Conservation (phyloP, 2,797 vertebrate species). For the Alosa sapidissima region DNA sequence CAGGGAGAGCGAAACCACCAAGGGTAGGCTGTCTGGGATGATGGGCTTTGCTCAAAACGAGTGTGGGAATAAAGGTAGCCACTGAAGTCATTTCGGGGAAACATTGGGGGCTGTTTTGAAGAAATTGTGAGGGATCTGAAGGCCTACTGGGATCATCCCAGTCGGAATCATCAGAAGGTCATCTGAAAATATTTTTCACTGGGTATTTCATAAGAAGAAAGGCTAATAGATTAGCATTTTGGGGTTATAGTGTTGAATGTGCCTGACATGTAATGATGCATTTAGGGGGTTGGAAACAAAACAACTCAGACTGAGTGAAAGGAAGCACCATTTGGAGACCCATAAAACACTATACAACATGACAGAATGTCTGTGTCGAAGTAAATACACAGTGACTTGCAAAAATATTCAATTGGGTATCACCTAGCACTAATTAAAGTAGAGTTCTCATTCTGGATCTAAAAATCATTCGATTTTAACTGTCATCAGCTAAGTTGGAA, state of each 20-base stretch:
- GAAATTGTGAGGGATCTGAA: background rate
- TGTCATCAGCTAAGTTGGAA: too few species aligned
- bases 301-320: background rate
- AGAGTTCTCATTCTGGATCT: too few species aligned
- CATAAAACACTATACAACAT: background rate
- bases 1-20: conserved; percentile 94
- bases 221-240: background rate
- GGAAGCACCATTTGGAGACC: background rate
- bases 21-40: conserved; percentile 75
- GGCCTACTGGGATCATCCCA: background rate
- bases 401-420: background rate
- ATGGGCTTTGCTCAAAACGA: conserved; percentile 24
- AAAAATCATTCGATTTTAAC: too few species aligned
- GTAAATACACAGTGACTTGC: background rate
- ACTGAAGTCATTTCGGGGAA: background rate
- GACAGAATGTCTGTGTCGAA: too few species aligned
- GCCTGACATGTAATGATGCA: background rate
- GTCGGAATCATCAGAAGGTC: background rate
- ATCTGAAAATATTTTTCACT: background rate
- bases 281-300: background rate
- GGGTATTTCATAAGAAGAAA: background rate
- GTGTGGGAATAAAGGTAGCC: background rate
- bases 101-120: background rate
- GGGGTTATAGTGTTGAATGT: background rate
- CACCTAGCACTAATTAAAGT: background rate